Conservation (phyloP, 2,888 invertebrate species). For the Pandemis cinnamomeana region DNA sequence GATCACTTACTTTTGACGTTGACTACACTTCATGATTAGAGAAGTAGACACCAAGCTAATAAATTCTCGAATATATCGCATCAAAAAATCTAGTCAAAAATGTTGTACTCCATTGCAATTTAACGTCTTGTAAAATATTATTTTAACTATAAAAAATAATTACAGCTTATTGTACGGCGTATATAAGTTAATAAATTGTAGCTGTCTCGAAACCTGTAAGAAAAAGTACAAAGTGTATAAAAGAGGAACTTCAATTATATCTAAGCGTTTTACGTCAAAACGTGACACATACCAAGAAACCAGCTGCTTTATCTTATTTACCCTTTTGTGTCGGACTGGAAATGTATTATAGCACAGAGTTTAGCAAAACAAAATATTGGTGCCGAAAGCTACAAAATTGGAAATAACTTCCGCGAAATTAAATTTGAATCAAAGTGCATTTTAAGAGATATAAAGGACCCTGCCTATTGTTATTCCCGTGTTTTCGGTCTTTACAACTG, state of each 20-base stretch:
- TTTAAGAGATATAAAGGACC: background rate
- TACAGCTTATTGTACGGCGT: no score
- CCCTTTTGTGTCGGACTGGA: background rate
- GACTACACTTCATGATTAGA: no score
- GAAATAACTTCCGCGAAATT: background rate
- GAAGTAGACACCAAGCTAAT: no score
- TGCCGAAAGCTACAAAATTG: background rate
- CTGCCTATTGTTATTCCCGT: no score
- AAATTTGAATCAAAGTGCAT: background rate
- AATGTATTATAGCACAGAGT: background rate
- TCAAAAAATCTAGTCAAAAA: no score
- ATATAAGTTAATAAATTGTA: background rate
- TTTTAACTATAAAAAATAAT: no score
- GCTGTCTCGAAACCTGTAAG: background rate
- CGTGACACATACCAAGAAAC: background rate
- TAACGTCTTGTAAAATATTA: no score
- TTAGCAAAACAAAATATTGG: background rate
- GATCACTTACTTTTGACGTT: no score
- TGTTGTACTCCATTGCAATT: no score
- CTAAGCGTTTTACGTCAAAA: background rate
- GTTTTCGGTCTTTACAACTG: no score
- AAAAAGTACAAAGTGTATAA: background rate
- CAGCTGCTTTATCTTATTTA: background rate
- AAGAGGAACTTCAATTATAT: background rate
- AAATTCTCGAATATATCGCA: no score